Percentiles rank a stretch among this genome's conserved stretches.
phyloP scores from a whole-genome alignment of 1,140 invertebrate species.

The Asobara japonica region DNA sequence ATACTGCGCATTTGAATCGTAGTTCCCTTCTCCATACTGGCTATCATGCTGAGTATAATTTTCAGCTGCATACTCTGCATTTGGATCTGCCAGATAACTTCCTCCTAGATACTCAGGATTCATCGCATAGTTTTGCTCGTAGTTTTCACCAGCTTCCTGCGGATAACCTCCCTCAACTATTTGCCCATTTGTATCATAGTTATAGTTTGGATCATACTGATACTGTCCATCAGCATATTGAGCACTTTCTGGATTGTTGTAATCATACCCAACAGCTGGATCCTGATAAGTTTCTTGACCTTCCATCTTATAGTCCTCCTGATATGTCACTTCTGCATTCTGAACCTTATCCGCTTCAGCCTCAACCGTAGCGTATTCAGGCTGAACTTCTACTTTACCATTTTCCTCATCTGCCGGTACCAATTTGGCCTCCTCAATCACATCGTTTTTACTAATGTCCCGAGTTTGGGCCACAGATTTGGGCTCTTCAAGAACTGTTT shows the following conservation, averaged over 20 bases:
- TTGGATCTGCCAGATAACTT: constrained; percentile 2
- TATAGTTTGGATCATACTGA: constrained; percentile 31
- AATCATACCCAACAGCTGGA: background rate
- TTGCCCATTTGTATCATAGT: constrained; percentile 21
- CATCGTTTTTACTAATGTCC: background rate
- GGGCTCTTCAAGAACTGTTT: background rate
- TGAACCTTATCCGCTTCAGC: background rate
- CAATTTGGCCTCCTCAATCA: background rate
- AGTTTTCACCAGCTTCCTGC: background rate
- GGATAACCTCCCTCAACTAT: background rate
- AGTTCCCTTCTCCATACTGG: background rate
- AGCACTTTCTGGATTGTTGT: background rate
- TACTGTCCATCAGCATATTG: constrained; percentile 37
- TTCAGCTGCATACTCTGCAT: constrained; percentile 29
- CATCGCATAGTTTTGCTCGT: background rate
- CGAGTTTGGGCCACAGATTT: background rate
- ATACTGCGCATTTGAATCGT: constrained; percentile 27
- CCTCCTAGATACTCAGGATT: constrained; percentile 11
- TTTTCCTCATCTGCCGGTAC: background rate
- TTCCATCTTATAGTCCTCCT: background rate
- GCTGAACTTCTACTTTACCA: background rate
- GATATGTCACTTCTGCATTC: constrained; percentile 5
- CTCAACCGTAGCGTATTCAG: background rate
- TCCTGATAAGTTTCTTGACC: constrained; percentile 3
- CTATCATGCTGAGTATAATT: background rate